A percentile compares a stretch with the other conserved stretches of the same genome.
These are phyloP conservation scores for Pampus argenteus DNA, from an alignment of 2,797 vertebrate species.

Conservation along the genomic window DNA sequence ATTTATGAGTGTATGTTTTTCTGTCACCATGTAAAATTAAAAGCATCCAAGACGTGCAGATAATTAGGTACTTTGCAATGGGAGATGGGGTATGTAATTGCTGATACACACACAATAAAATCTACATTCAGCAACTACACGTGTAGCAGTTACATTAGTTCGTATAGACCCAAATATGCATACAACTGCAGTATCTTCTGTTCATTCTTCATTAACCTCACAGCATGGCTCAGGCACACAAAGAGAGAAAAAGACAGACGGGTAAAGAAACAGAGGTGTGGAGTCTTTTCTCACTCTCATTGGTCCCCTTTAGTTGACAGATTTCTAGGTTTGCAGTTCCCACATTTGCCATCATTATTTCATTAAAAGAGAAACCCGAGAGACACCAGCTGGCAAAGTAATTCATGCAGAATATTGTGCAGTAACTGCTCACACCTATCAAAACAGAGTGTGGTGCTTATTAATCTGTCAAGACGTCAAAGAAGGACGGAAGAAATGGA, in stretches of 20 bases:
- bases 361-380: constrained; percentile 66
- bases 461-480: constrained; percentile 57
- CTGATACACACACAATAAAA: background rate
- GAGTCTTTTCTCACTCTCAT: constrained; percentile 33
- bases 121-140: too few species aligned
- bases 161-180: background rate
- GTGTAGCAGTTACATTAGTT: background rate
- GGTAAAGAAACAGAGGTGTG: constrained; percentile 16
- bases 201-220: constrained; percentile 12
- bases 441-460: constrained; percentile 66
- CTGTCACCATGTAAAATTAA: background rate
- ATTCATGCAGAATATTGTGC: constrained; percentile 47
- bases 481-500: constrained; percentile 57
- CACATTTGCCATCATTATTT: constrained; percentile 66
- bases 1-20: background rate
- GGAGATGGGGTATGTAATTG: constrained; percentile 21
- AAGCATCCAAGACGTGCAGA: constrained; percentile 1
- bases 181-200: constrained; percentile 7
- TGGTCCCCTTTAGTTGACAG: constrained; percentile 28
- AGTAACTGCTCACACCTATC: constrained; percentile 70
- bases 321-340: constrained; percentile 34
- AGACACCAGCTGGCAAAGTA: constrained; percentile 41
- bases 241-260: constrained; percentile 6
- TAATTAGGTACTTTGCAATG: constrained; percentile 22
- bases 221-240: background rate